phyloP scores from a whole-genome alignment of 2,888 invertebrate species.

The Coleophora deauratella region DNA sequence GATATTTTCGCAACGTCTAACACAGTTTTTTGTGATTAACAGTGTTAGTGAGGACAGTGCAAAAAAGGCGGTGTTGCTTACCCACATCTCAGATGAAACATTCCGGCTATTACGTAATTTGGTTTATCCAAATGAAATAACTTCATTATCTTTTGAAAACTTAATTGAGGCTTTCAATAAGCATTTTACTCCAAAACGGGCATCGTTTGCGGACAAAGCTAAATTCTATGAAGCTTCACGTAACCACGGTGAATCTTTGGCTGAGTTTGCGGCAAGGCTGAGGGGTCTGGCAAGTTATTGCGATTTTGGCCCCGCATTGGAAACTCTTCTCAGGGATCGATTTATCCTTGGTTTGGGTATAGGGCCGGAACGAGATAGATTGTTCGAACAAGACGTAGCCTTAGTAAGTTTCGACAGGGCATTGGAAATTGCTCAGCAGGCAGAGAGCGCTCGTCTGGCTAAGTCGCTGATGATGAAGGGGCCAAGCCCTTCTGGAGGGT shows the following conservation, averaged over 20 bases:
- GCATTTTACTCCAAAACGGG: conserved; percentile 17
- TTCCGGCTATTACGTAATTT: conserved; percentile 12
- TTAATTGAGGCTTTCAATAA: conserved; percentile 5
- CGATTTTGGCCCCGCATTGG: conserved; percentile 10
- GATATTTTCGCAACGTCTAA: no score
- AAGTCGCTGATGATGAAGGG: background rate
- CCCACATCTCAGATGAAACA: conserved; percentile 13
- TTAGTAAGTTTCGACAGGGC: conserved; percentile 8
- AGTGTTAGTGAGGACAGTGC: no score
- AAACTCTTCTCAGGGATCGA: conserved; percentile 4
- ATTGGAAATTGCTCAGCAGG: conserved; percentile 14
- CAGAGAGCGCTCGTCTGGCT: conserved; percentile 6
- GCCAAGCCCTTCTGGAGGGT: background rate
- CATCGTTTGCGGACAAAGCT: conserved; percentile 14
- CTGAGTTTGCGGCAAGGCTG: conserved; percentile 16
- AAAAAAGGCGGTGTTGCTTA: no score
- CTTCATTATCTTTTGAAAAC: conserved; percentile 1
- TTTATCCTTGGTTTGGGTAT: conserved; percentile 11
- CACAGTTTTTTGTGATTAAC: no score
- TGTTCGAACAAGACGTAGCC: conserved; percentile 8
- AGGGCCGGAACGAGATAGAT: conserved; percentile 7
- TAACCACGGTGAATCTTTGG: conserved; percentile 10
- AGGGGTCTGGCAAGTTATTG: conserved; percentile 13
- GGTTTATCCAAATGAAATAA: conserved; percentile 8
- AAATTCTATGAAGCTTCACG: conserved; percentile 16